A percentile compares a stretch with the other conserved stretches of the same genome.
phyloP scores from a whole-genome alignment of 2,113 vertebrate species.

The Passer domesticus region DNA sequence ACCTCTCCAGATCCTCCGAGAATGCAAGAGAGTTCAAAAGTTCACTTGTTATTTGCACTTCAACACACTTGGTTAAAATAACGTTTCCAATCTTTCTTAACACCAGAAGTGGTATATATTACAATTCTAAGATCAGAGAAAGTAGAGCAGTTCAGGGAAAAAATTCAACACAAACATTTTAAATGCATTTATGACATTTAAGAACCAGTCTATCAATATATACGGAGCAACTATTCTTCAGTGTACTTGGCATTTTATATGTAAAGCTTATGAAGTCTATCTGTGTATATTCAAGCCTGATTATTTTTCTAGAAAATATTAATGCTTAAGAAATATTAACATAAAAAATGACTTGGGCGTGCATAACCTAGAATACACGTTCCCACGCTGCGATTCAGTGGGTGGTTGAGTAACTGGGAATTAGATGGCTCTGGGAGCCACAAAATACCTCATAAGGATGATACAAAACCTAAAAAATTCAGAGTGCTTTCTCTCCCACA shows the following conservation, averaged over 20 bases:
- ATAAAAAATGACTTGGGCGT: neutral
- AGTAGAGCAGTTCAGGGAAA: neutral
- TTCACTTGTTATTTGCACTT: constrained; percentile 58
- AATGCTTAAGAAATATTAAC: neutral
- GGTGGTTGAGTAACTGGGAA: neutral
- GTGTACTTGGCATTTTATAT: neutral
- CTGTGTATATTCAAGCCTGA: neutral
- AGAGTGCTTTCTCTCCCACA: neutral
- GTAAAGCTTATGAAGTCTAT: neutral
- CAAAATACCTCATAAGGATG: neutral
- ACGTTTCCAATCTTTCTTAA: neutral
- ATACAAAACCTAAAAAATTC: neutral
- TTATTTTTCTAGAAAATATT: neutral
- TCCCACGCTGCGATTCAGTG: neutral
- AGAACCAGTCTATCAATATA: neutral
- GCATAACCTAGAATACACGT: neutral
- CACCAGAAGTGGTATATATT: neutral
- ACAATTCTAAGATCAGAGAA: neutral
- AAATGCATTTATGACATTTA: neutral
- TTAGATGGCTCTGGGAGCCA: neutral
- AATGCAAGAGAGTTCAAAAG: constrained; percentile 31
- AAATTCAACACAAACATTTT: neutral
- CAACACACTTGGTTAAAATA: constrained; percentile 24
- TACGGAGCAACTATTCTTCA: neutral
- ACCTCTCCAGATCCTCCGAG: neutral